Evolutionary conservation across 2,888 invertebrate genomes (phyloP).

Genomic region (Gryllus longicercus): DNA sequence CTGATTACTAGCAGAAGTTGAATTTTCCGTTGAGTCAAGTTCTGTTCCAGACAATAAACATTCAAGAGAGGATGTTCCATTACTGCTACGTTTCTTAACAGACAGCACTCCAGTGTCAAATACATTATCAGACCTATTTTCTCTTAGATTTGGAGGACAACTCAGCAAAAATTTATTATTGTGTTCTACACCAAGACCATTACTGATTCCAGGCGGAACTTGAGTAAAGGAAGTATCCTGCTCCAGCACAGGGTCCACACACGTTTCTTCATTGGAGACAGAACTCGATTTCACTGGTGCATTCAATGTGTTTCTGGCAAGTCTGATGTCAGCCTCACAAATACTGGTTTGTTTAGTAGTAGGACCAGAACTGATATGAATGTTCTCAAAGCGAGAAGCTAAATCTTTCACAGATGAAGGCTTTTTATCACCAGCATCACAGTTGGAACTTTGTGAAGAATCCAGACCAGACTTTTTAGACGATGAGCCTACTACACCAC

Average conservation of each 20-base stretch:
- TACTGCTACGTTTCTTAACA: slow-evolving; percentile 29
- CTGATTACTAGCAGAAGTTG: not conserved
- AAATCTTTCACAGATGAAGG: slow-evolving; percentile 67
- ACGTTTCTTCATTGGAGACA: not conserved
- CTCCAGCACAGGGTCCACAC: not conserved
- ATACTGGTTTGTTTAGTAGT: slow-evolving; percentile 24
- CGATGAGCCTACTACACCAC: slow-evolving; percentile 43
- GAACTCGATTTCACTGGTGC: not conserved
- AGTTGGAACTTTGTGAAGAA: slow-evolving; percentile 11
- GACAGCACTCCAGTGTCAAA: slow-evolving; percentile 31
- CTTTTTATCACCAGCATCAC: slow-evolving; percentile 37
- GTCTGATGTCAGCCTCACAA: slow-evolving; percentile 24
- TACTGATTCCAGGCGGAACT: not conserved
- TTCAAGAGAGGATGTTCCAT: slow-evolving; percentile 26
- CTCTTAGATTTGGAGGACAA: slow-evolving; percentile 30
- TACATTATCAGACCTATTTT: slow-evolving; percentile 29
- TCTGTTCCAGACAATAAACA: slow-evolving; percentile 20
- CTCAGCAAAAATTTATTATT: slow-evolving; percentile 26
- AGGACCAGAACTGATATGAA: slow-evolving; percentile 33
- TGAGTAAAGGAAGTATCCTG: not conserved
- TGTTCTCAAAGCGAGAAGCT: slow-evolving; percentile 73
- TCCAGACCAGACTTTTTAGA: slow-evolving; percentile 42
- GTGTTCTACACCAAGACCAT: not conserved
- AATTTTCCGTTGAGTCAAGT: slow-evolving; percentile 18
- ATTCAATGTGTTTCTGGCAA: slow-evolving; percentile 4